These are phyloP conservation scores for Plecotus auritus DNA, from an alignment of 2,113 vertebrate genomes.

Conservation along the genomic window DNA sequence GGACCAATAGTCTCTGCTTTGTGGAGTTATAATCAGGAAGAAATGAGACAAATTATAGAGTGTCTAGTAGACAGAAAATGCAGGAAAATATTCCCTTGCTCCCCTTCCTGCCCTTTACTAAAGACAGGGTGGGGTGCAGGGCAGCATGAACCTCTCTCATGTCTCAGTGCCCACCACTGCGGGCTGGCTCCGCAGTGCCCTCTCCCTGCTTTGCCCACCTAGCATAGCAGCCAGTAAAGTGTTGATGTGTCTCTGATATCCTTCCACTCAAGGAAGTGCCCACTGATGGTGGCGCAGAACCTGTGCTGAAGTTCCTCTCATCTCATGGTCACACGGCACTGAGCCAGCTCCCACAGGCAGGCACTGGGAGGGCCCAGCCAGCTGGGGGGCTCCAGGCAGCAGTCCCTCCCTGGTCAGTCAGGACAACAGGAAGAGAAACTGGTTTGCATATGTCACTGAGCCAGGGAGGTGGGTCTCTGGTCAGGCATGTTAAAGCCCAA, in stretches of 20 bases:
- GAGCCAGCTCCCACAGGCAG: neutral
- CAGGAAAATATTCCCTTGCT: neutral
- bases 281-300: neutral
- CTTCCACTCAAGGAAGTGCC: neutral
- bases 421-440: neutral
- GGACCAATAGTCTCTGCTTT: neutral
- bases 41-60: neutral
- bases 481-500: too few species aligned
- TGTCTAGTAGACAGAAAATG: neutral
- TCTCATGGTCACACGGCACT: neutral
- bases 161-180: accelerated
- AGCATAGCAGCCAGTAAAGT: neutral
- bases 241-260: constrained; percentile 40
- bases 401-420: neutral
- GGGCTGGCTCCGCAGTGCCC: neutral
- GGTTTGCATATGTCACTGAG: neutral
- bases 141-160: neutral
- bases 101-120: too few species aligned
- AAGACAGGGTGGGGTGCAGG: neutral
- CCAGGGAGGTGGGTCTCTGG: neutral
- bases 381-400: neutral
- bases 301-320: neutral
- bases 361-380: neutral
- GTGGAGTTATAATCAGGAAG: neutral
- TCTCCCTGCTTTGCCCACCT: neutral